Evolutionary conservation across 1,140 invertebrate genomes (phyloP).

Genomic region (Platyura marginata): DNA sequence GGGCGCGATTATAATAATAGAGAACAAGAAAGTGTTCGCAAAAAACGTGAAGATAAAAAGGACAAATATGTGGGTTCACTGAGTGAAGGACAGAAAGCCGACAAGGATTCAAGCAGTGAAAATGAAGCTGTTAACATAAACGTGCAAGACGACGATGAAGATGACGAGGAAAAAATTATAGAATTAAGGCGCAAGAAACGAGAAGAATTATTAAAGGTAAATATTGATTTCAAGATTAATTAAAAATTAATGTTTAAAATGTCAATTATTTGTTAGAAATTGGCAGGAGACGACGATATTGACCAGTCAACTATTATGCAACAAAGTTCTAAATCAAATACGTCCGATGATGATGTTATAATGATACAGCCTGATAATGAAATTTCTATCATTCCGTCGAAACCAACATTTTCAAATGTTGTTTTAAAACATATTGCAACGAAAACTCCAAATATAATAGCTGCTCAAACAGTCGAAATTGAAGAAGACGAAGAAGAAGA

Average conservation of each 20-base stretch:
- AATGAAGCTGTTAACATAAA: constrained; percentile 49
- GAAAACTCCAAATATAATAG: constrained; percentile 12
- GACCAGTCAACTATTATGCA: no score
- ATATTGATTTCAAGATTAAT: no score
- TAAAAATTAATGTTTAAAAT: no score
- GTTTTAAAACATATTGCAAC: no score
- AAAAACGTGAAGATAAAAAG: constrained; percentile 13
- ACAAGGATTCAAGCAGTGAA: constrained; percentile 37
- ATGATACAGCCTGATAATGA: no score
- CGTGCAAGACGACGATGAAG: constrained; percentile 65
- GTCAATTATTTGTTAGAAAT: no score
- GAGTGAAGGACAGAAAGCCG: constrained; percentile 57
- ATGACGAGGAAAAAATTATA: constrained; percentile 89
- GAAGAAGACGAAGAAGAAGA: background rate
- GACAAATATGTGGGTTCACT: constrained; percentile 41
- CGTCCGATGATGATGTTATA: no score
- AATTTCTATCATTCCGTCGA: no score
- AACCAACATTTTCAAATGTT: no score
- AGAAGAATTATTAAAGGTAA: constrained; percentile 73
- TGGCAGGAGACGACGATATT: no score
- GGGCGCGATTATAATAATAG: constrained; percentile 12
- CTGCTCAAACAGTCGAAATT: constrained; percentile 6
- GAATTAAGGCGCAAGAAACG: constrained; percentile 73
- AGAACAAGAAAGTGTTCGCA: constrained; percentile 5
- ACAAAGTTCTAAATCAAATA: no score